A percentile compares a stretch with the other conserved stretches of the same genome.
These are phyloP conservation scores for Dipus sagitta DNA, from an alignment of 2,797 vertebrate genomes.

Conservation along the genomic window DNA sequence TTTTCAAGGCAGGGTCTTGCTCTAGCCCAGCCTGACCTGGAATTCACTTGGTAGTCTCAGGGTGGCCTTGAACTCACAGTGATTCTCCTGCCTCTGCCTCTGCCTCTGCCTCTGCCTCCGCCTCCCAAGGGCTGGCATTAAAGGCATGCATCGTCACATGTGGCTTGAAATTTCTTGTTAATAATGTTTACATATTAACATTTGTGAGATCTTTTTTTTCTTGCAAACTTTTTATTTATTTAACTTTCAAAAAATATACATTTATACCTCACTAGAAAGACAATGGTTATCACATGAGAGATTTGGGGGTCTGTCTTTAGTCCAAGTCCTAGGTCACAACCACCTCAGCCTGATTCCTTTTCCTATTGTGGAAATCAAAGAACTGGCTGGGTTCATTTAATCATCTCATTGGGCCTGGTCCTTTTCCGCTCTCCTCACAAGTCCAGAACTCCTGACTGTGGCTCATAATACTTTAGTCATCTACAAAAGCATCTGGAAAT, in stretches of 20 bases:
- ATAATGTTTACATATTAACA: slow-evolving; percentile 7
- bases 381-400: slow-evolving; percentile 26
- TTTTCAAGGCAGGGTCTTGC: too few species aligned
- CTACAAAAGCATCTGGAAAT: slow-evolving; percentile 62
- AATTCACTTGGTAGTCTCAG: too few species aligned
- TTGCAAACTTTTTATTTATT: slow-evolving; percentile 69
- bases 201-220: background rate
- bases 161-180: background rate
- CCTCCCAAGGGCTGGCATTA: too few species aligned
- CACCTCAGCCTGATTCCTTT: slow-evolving; percentile 19
- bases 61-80: too few species aligned
- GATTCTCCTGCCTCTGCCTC: too few species aligned
- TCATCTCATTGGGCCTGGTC: background rate
- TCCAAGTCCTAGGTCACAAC: slow-evolving; percentile 12
- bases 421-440: slow-evolving; percentile 35
- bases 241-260: slow-evolving; percentile 31
- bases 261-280: slow-evolving; percentile 46
- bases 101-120: too few species aligned
- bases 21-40: too few species aligned
- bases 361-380: slow-evolving; percentile 33
- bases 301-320: background rate
- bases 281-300: background rate
- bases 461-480: slow-evolving; percentile 61
- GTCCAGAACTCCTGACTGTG: slow-evolving; percentile 61
- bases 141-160: background rate